phyloP scores from a whole-genome alignment of 2,113 vertebrate genomes.

The Tenrec ecaudatus region DNA sequence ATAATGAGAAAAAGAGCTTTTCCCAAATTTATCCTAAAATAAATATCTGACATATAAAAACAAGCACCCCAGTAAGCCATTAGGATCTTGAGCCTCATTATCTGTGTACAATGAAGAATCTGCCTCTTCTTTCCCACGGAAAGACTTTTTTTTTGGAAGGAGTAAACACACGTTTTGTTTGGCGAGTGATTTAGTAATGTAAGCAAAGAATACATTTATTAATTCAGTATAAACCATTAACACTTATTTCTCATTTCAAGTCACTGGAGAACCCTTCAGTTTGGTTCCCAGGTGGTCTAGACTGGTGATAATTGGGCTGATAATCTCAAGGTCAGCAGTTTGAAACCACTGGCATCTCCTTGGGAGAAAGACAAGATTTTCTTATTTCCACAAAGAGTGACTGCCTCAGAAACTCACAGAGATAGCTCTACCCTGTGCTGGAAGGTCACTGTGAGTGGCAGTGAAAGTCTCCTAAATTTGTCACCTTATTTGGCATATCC shows the following conservation, averaged over 20 bases:
- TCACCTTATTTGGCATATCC: neutral
- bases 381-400: too few species aligned
- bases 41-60: neutral
- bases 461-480: neutral
- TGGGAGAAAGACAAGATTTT: too few species aligned
- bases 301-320: too few species aligned
- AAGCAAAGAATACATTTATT: conserved; percentile 5
- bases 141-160: neutral
- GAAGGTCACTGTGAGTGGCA: neutral
- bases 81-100: neutral
- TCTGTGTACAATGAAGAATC: neutral
- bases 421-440: too few species aligned
- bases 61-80: neutral
- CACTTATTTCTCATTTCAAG: neutral
- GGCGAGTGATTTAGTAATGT: neutral
- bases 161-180: neutral
- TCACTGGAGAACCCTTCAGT: too few species aligned
- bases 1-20: neutral
- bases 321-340: too few species aligned
- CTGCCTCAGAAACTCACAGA: too few species aligned
- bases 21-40: neutral
- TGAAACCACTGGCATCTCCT: too few species aligned
- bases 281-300: too few species aligned
- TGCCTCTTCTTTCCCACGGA: neutral
- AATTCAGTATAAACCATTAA: neutral